Evolutionary conservation across 2,797 vertebrate species (phyloP).

Genomic region (Petrocephalus schoutedeni): DNA sequence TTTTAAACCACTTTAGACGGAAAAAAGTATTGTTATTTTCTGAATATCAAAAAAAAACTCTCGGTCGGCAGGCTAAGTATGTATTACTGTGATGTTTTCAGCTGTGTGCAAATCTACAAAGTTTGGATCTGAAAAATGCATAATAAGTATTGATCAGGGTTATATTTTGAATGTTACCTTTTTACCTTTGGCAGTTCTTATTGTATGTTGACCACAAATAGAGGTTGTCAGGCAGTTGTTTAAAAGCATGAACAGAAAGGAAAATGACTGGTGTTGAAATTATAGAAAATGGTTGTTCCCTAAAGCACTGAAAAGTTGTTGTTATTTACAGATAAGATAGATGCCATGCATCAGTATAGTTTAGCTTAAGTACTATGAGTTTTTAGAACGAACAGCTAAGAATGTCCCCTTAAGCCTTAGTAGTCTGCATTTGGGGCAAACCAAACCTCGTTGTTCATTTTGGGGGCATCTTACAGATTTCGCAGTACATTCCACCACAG

Average conservation of each 20-base stretch:
- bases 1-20: not conserved
- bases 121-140: not conserved
- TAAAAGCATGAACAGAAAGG: not conserved
- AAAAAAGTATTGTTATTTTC: not conserved
- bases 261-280: not conserved
- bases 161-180: not conserved
- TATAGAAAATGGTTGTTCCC: not conserved
- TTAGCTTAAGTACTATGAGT: not conserved
- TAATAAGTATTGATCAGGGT: not conserved
- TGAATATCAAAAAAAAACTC: not conserved
- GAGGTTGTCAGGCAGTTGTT: not conserved
- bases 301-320: not conserved
- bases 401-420: not conserved
- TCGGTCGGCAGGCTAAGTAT: not conserved
- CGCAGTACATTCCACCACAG: not conserved
- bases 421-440: not conserved
- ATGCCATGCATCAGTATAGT: not conserved
- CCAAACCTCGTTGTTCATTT: not conserved
- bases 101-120: not conserved
- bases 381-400: not conserved
- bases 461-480: not conserved
- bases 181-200: not conserved
- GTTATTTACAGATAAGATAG: not conserved
- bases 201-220: not conserved
- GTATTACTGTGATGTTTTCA: not conserved